A percentile compares a stretch with the other conserved stretches of the same genome.
phyloP scores from a whole-genome alignment of 2,797 vertebrate species.

The Acanthurus tractus region DNA sequence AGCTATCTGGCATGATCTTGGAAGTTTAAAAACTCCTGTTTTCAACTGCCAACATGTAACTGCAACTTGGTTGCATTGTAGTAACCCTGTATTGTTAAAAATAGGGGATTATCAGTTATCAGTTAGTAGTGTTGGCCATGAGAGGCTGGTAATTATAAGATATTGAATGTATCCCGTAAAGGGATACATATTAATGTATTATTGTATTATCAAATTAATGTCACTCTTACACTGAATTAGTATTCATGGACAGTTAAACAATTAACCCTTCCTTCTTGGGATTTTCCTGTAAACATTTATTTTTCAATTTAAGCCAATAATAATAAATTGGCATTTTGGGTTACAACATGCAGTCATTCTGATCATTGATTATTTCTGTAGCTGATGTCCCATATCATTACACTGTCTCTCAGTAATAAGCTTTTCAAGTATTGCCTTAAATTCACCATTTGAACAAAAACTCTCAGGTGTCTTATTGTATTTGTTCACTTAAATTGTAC shows the following conservation, averaged over 20 bases:
- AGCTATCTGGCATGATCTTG: too few species aligned
- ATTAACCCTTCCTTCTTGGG: not conserved
- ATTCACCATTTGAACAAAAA: not conserved
- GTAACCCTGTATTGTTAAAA: too few species aligned
- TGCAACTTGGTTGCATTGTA: too few species aligned
- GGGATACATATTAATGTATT: too few species aligned
- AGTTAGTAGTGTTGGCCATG: too few species aligned
- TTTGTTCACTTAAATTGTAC: not conserved
- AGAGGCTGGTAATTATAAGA: too few species aligned
- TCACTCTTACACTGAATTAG: not conserved
- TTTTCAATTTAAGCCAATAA: not conserved
- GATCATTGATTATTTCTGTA: conserved; percentile 12
- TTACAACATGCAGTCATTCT: not conserved
- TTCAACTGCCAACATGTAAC: too few species aligned
- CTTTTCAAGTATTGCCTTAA: not conserved
- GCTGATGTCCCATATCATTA: not conserved
- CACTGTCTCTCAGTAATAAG: not conserved
- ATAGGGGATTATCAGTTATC: too few species aligned
- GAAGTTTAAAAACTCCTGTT: too few species aligned
- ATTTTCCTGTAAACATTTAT: conserved; percentile 2
- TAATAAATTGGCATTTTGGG: conserved; percentile 1
- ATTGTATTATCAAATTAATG: not conserved
- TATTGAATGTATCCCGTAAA: too few species aligned
- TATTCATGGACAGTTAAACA: conserved; percentile 3
- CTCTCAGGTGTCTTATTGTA: not conserved